Evolutionary conservation across 2,113 vertebrate species (phyloP).

Genomic region (Hypocryptadius cinnamomeus): DNA sequence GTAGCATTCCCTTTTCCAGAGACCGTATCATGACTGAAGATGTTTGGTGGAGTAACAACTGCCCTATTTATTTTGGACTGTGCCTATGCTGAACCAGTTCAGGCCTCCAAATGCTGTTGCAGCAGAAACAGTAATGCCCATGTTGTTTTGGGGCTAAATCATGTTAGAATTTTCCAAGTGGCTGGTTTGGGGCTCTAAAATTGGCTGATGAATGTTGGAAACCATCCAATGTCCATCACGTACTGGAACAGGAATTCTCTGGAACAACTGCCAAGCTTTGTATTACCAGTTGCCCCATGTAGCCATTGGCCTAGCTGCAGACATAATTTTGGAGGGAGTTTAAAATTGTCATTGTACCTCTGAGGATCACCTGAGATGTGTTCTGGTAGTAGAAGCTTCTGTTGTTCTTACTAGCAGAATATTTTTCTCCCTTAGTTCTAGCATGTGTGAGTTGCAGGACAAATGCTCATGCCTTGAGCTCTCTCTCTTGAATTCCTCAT

Average conservation of each 20-base stretch:
- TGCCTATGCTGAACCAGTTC: neutral
- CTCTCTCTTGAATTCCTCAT: neutral
- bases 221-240: accelerated
- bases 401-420: neutral
- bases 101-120: neutral
- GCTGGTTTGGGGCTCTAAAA: neutral
- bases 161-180: neutral
- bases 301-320: neutral
- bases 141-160: neutral
- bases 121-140: neutral
- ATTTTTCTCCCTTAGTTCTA: neutral
- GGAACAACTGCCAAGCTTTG: neutral
- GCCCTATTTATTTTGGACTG: neutral
- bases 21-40: neutral
- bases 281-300: neutral
- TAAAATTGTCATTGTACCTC: neutral
- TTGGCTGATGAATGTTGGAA: neutral
- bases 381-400: neutral
- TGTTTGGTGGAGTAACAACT: neutral
- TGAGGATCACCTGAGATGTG: neutral
- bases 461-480: neutral
- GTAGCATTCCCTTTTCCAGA: neutral
- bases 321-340: neutral
- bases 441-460: neutral
- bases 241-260: neutral